Percentiles rank a stretch among this genome's conserved stretches.
Conservation (phyloP, 2,113 vertebrate genomes). For the Orthochromis malagaraziensis region DNA sequence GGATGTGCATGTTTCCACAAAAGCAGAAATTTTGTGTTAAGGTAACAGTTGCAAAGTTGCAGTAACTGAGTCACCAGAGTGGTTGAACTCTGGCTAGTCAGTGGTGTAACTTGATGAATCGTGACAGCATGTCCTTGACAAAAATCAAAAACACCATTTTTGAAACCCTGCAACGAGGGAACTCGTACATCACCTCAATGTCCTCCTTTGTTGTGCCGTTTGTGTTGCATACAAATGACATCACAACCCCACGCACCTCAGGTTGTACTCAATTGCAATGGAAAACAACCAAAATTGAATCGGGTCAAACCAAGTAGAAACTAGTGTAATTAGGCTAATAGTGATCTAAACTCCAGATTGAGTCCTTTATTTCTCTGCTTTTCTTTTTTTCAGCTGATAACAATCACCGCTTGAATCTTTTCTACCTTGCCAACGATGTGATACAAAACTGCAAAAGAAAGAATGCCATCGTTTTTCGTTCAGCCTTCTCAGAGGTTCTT, state of each 20-base stretch:
- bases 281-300: neutral
- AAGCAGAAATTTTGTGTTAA: neutral
- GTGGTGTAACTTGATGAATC: neutral
- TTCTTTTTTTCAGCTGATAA: constrained; percentile 76
- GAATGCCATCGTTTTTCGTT: constrained; percentile 89
- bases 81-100: neutral
- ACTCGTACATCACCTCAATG: neutral
- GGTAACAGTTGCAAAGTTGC: neutral
- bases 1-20: neutral
- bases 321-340: neutral
- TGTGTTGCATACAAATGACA: neutral
- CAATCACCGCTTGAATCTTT: constrained; percentile 91
- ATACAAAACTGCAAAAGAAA: constrained; percentile 99
- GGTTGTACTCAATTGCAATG: neutral
- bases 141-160: neutral
- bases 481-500: constrained; percentile 88
- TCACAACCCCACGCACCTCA: neutral
- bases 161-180: neutral
- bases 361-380: neutral
- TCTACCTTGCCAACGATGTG: constrained; percentile 96
- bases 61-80: neutral
- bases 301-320: neutral
- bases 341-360: neutral
- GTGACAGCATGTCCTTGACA: neutral
- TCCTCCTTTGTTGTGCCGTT: neutral